Percentiles rank a stretch among this genome's conserved stretches.
These are phyloP conservation scores for Heliconius charithonia DNA, from an alignment of 2,888 invertebrate genomes.

Conservation along the genomic window DNA sequence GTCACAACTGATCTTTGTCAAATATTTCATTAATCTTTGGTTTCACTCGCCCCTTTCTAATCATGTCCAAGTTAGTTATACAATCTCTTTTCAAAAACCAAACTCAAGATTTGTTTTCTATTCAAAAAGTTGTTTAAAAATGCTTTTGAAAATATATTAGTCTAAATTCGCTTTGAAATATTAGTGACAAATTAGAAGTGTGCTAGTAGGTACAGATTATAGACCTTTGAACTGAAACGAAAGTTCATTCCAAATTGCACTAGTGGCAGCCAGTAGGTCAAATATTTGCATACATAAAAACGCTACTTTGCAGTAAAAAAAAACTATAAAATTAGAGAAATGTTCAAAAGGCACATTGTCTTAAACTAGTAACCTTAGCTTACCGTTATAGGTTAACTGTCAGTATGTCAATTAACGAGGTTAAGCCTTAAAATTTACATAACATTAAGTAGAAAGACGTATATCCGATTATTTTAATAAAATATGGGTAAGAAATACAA, in stretches of 20 bases:
- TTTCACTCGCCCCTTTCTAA: constrained; percentile 50
- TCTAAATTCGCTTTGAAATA: not conserved
- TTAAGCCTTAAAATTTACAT: constrained; percentile 33
- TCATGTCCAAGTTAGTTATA: constrained; percentile 31
- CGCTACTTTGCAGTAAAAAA: constrained; percentile 21
- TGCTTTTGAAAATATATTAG: not conserved
- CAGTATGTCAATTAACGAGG: constrained; percentile 39
- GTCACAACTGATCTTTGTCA: constrained; percentile 47
- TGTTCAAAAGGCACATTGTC: constrained; percentile 21
- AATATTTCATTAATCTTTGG: constrained; percentile 51
- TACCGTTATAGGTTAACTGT: constrained; percentile 42
- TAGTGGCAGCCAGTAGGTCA: constrained; percentile 18
- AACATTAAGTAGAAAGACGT: constrained; percentile 25
- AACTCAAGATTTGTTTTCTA: constrained; percentile 1
- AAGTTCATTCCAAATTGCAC: constrained; percentile 24
- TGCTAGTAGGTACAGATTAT: not conserved
- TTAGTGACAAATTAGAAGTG: constrained; percentile 9
- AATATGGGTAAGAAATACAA: not conserved
- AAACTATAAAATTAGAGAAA: constrained; percentile 23
- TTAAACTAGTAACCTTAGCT: constrained; percentile 29
- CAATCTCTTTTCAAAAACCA: constrained; percentile 25
- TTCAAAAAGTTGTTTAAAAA: constrained; percentile 4
- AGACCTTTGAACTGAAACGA: constrained; percentile 13
- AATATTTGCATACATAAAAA: constrained; percentile 34
- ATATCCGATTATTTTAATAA: constrained; percentile 3